Base-by-base conservation (phyloP, 2,113 vertebrate species). In the Sterna hirundo region DNA sequence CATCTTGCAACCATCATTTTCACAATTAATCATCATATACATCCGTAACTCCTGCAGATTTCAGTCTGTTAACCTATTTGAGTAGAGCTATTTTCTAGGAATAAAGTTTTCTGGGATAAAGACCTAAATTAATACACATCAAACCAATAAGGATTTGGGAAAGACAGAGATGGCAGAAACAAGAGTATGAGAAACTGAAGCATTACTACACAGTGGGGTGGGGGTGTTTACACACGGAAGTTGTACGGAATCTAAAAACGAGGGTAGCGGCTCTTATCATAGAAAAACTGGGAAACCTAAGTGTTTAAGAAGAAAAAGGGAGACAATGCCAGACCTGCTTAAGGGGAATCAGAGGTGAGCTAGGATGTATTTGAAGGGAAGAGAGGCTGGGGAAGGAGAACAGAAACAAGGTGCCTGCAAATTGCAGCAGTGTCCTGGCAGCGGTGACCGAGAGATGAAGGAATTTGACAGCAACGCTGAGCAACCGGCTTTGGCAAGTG, bases 221-320 rank as follows among this genome's bases (percentile, higher is more conserved):
- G 15, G 7, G 25, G 10, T 32, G 38, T 17, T 65, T 27, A 47
- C 21, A 51, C 5, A 47, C 1, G 3, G 38, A 47, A 83, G 42
- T 44, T 4, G 2, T 16, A 38, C 14, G 40, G 32, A 86, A 77
- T 30, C 18, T 36, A 30, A 69, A 52, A 66, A 7, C 0, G 5
- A 62, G 26, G 5, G 52, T 34, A 80, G 13, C 0, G 5, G n/a
- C 15, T 54, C 42, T 51, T 66, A 40, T 9, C 7, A 29, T 0
- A 11, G 32, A 32, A 83, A 81, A 70, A 51, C 8, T 22, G 44
- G 21, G 40, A 92, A 69, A 61, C 22, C 21, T 20, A 34, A 52
- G 29, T 19, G 3, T 29, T 83, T 23, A 18, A 20, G 46, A 72
- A 55, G 40, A 46, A 52, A 83, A 70, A 6, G 11, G 6, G 32